Evolutionary conservation across 2,888 invertebrate genomes (phyloP), one percentile per base, ranked within the genome.

Genomic region (Siphlonurus alternatus): DNA sequence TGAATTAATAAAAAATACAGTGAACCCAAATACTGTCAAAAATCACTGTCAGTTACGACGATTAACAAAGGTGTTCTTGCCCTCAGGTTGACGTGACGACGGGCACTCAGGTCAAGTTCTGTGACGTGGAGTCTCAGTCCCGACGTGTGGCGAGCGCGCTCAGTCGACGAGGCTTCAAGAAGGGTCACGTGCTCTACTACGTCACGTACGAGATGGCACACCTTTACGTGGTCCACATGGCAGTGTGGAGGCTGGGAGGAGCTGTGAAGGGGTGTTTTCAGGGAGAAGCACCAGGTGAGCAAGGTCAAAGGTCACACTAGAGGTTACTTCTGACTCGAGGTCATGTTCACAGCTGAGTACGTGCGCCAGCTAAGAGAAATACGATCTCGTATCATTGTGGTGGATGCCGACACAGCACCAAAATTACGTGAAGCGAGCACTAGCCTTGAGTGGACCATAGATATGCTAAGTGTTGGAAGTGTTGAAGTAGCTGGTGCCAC

Each of bases 191-290:
- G 38, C 24, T 66, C 19, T 61, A 59, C 23, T 59, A 60, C 38
- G 64, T 62, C 25, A 60, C 63, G 5, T 60, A 64, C 61, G 64
- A 66, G 25, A 23, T 59, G 3, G 54, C 63, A 18, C 56, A 62
- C 19, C 59, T 66, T 7, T 62, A 64, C 15, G 20, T 64, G 19
- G 20, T 60, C 1, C 25, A 61, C 20, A 38, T 66, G 23, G 64
- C 65, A 2, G 65, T 61, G 19, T 66, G 66, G 66, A 59, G 62
- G 22, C 66, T 66, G 19, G 66, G 66, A 19, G 66, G 65, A 0
- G 61, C 64, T 7, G 61, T 64, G 1, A 60, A 61, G 24, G 64
- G 64, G 23, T 60, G 53, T 53, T 61, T n/a, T 24, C 64, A 64
- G 61, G 19, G 20, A 23, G 64, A 64, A 24, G 24, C 23, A 20